These are phyloP conservation scores for Aphodius granarius DNA, from an alignment of 2,888 invertebrate species.

Conservation along the genomic window DNA sequence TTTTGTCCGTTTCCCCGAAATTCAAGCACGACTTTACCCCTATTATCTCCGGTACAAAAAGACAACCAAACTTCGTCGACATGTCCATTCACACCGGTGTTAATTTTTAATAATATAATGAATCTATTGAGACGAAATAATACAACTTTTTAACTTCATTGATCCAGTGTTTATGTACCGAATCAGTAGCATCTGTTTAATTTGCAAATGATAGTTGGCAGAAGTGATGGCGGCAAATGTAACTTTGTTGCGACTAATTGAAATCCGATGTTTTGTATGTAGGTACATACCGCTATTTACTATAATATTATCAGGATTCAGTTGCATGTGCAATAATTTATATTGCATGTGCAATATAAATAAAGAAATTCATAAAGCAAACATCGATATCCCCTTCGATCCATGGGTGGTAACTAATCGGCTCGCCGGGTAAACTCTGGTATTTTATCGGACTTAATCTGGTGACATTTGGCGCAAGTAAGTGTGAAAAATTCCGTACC, in stretches of 20 bases:
- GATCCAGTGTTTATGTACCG: too few species aligned
- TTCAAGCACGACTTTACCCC: not conserved
- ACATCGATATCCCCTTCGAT: not conserved
- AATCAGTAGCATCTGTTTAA: not conserved
- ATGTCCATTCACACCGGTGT: not conserved
- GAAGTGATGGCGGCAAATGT: not conserved
- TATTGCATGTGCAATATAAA: not conserved
- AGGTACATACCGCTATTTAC: too few species aligned
- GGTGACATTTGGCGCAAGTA: not conserved
- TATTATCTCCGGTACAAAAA: not conserved
- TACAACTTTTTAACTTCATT: too few species aligned
- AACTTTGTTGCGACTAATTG: not conserved
- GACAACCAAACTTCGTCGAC: not conserved
- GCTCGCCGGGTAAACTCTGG: too few species aligned
- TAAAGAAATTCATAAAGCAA: not conserved
- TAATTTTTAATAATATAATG: not conserved
- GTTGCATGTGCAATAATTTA: not conserved
- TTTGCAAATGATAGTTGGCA: not conserved
- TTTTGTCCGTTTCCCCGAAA: not conserved
- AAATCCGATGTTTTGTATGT: not conserved
- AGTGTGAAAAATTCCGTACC: not conserved
- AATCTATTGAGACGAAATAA: too few species aligned
- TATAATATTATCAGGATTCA: not conserved
- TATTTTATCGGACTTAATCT: not conserved
- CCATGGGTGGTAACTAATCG: too few species aligned